Evolutionary conservation across 2,797 vertebrate species (phyloP), one percentile per base, ranked within the genome.

Genomic region (Podarcis siculus): DNA sequence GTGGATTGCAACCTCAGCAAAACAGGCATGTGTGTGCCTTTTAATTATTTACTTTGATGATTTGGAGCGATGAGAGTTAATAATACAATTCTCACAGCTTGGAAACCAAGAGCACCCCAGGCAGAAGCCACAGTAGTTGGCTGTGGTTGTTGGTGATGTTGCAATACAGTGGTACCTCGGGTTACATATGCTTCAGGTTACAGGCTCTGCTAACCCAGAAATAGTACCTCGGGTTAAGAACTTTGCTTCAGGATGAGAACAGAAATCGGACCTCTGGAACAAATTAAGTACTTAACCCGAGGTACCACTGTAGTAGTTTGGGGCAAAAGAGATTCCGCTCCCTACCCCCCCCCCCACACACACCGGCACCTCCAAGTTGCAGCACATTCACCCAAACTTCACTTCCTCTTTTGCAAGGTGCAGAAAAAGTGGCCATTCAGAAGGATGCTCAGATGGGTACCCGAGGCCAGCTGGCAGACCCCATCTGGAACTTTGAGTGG

Each of bases 1-100:
- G 49, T 45, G 19, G 3, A 23, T n/a, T 55, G n/a, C 86, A 55
- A 13, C 32, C 21, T 77, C 42, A 58, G 64, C 42, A 83, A 55
- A 88, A 15, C 27, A 76, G 30, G 23, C 4, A 17, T 58, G 49
- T 37, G 39, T 27, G 39, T 35, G 58, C 13, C 49, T 66, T 64
- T 67, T 39, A 87, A 77, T 75, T 76, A 30, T 64, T 66, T 76
- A 12, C 71, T 87, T 82, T 69, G 72, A 87, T 67, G n/a, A 83
- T 77, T 32, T 9, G 23, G 76, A 42, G 71, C 37, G 42, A 19
- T 25, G 37, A 32, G 21, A 30, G 58, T 19, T 21, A 71, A 39
- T 37, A 79, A 79, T 80, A n/a, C 37, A 64, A 67, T 67, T 78
- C 71, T 87, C 71, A 55, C 25, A 49, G 79, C 8, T 87, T 77